A percentile compares a stretch with the other conserved stretches of the same genome.
Evolutionary conservation across 1,140 invertebrate genomes (phyloP).

Genomic region (Drosophila asahinai): DNA sequence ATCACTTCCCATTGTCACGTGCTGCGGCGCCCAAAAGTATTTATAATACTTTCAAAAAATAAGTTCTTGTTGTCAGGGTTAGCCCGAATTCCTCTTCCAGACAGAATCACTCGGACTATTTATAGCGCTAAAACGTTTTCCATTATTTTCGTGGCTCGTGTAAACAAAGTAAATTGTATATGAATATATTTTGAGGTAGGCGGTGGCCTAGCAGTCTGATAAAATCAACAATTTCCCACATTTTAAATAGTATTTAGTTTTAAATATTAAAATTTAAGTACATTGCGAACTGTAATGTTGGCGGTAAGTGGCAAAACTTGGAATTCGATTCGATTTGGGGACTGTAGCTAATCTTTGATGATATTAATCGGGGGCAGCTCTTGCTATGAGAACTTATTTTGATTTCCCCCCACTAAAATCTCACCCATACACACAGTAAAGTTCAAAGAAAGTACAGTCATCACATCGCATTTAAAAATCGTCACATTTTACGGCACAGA

Average conservation of each 20-base stretch:
- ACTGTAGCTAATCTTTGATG: constrained; percentile 33
- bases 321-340: constrained; percentile 33
- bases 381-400: constrained; percentile 75
- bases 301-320: constrained; percentile 76
- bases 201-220: constrained; percentile 27
- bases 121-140: constrained; percentile 20
- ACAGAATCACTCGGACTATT: constrained; percentile 31
- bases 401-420: constrained; percentile 13
- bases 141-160: constrained; percentile 9
- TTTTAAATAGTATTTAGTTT: constrained; percentile 25
- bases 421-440: constrained; percentile 22
- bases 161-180: constrained; percentile 26
- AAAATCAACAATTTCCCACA: neutral
- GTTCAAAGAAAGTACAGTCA: constrained; percentile 53
- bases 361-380: constrained; percentile 56
- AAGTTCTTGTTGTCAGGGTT: constrained; percentile 78
- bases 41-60: constrained; percentile 48
- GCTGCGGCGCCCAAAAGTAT: constrained; percentile 42
- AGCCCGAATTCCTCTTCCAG: constrained; percentile 54
- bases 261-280: constrained; percentile 62
- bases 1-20: constrained; percentile 62
- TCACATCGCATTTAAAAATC: constrained; percentile 38
- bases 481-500: constrained; percentile 51
- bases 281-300: constrained; percentile 80
- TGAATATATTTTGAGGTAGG: constrained; percentile 17